Base-by-base conservation (phyloP, 92 coral and sea anemone species). In the Phenganax stokvisi region DNA sequence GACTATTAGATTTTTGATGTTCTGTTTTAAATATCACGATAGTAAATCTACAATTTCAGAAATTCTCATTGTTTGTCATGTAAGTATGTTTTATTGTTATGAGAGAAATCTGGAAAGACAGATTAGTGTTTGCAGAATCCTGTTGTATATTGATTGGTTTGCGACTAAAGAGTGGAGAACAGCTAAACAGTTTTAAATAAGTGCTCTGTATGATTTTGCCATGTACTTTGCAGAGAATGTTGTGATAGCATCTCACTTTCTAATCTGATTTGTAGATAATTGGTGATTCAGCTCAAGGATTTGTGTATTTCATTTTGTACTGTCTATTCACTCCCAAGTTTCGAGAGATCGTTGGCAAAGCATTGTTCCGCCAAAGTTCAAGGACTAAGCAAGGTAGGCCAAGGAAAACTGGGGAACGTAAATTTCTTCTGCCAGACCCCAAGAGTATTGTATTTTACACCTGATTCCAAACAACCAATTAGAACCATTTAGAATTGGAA, bases 261-360 rank as follows among this genome's bases (percentile, higher is more conserved):
- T 25, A 56, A 63, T 13, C 17, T 20, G 29, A 58, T 13, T 27
- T n/a, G 20, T 80, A 93, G 97, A 92, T 96, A 60, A 85, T 93
- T 30, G 93, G 93, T 5, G 98, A 93, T 86, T 85, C 83, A 29
- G 84, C 80, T 17, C 98, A 89, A 73, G 98, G 93, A 12, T 93
- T 89, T 84, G 88, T 91, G 80, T 88, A 92, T 67, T 92, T 92
- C 82, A 87, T 89, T 47, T 85, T 92, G 57, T 92, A 88, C 81
- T 92, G 91, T 66, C 76, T 92, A 77, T 87, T 90, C 64, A 92
- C 97, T 25, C 89, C 88, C 54, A 92, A 92, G 73, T 91, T 93
- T 84, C 90, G 90, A 84, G 84, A 29, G 20, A 89, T 76, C 60
- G 57, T 86, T 75, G 29, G 63, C 16, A 57, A 51, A 52, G 10